These are phyloP conservation scores for Monarcha castaneiventris DNA, from an alignment of 2,113 vertebrate species.

Conservation along the genomic window DNA sequence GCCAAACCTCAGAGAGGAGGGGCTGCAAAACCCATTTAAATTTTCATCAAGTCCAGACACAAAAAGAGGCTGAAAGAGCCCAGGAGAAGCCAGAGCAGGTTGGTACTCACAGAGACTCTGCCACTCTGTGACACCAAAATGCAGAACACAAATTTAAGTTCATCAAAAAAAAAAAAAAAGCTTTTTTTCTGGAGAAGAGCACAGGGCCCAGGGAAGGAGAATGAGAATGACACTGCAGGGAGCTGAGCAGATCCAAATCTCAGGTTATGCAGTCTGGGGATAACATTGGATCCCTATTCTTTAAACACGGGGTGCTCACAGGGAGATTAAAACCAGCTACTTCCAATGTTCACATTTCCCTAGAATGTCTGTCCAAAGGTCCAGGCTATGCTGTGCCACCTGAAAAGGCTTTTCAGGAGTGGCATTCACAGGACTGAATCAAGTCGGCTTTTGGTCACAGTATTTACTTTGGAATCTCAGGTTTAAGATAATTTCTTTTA, in stretches of 20 bases:
- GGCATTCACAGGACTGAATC: not conserved
- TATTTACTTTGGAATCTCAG: not conserved
- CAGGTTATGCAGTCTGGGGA: rapidly evolving
- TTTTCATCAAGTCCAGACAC: not conserved
- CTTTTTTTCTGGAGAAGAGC: not conserved
- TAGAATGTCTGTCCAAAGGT: not conserved
- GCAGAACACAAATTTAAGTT: not conserved
- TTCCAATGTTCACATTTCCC: not conserved
- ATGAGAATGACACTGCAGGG: too few relatives aligned
- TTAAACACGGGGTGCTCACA: rapidly evolving
- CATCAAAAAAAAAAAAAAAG: not conserved
- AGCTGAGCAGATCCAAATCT: not conserved
- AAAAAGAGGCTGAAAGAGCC: not conserved
- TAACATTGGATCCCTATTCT: not conserved
- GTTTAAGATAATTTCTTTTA: not conserved
- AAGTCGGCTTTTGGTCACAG: not conserved
- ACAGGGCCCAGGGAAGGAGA: not conserved
- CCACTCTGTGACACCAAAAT: not conserved
- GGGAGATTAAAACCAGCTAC: not conserved
- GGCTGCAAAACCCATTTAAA: not conserved
- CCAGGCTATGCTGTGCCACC: not conserved
- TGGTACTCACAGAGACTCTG: rapidly evolving
- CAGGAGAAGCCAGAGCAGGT: not conserved
- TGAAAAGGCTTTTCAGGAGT: not conserved
- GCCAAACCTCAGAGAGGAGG: not conserved